phyloP scores from a whole-genome alignment of 2,113 vertebrate genomes.

The Hucho hucho region DNA sequence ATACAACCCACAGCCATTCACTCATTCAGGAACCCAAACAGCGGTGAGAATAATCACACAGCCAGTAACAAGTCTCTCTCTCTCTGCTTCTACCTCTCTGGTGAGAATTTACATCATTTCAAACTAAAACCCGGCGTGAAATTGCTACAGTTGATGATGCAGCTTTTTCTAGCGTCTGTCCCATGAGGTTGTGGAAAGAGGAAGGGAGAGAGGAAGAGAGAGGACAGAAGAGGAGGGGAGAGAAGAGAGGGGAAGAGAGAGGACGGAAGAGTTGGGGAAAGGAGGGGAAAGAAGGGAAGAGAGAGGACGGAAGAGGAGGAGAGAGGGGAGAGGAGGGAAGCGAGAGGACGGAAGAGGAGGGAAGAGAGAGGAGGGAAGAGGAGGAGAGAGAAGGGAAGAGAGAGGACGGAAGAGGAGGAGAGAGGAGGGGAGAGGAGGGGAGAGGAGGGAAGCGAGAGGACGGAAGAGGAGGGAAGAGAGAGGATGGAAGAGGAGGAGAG shows the following conservation, averaged over 20 bases:
- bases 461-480: background rate
- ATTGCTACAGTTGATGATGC: slow-evolving; percentile 31
- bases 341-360: too few species aligned
- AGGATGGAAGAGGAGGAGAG: too few species aligned
- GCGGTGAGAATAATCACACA: slow-evolving; percentile 34
- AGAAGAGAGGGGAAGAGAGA: background rate
- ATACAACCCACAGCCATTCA: slow-evolving; percentile 43
- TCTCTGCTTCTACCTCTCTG: slow-evolving; percentile 11
- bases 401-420: background rate
- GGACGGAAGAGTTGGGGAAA: background rate
- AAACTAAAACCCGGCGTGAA: slow-evolving; percentile 49
- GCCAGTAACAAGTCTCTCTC: slow-evolving; percentile 7
- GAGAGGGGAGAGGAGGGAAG: too few species aligned
- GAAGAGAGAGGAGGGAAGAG: background rate
- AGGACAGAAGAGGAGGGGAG: too few species aligned
- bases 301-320: background rate
- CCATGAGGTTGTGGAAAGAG: too few species aligned
- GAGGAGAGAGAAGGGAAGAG: background rate
- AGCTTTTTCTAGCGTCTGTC: too few species aligned
- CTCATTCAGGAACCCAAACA: slow-evolving; percentile 31
- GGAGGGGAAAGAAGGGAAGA: too few species aligned
- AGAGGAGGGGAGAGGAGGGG: background rate
- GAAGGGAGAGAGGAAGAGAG: background rate
- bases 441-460: background rate
- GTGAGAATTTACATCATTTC: slow-evolving; percentile 39